Evolutionary conservation across 2,888 invertebrate genomes (phyloP), one percentile per base, ranked within the genome.

Genomic region (Osmoderma eremita): DNA sequence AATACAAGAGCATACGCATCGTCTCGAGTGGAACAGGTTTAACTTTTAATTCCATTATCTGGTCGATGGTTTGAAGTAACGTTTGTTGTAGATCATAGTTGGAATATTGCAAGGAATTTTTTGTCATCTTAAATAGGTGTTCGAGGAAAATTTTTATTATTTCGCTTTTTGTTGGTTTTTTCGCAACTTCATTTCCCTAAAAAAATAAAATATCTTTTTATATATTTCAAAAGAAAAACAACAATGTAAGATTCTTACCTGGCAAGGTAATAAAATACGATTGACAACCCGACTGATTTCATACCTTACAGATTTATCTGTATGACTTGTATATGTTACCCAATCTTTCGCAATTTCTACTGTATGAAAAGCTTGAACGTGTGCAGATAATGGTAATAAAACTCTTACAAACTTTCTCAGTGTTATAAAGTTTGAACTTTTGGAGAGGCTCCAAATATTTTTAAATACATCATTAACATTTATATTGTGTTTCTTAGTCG

Each of bases 1-100:
- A 88, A 75, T 88, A 86, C 8, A 87, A 83, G 0, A 88, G 78
- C 10, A 88, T 80, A 74, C 87, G 86, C 15, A 86, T 82, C 1
- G 80, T 78, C 10, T 84, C 83, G 65, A 86, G 76, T 22, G 85
- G 73, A 0, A 85, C 80, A 75, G 81, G 80, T 70, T 82, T 78
- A 51, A 81, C 80, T 4, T 75, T 75, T 61, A 80, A 78, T 17
- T 81, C 69, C 0, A 85, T 86, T 72, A 88, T 83, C 69, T 85
- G 82, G 73, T 83, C 85, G 6, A 90, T 84, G 3, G 85, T 83
- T 67, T 81, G 78, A 15, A 90, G 76, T 38, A 87, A 80, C 1
- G 85, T 83, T 20, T 85, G 83, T 76, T 90, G 90, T 18, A 86
- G 73, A 6, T 80, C 79, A 65, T 83, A 82, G 75, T 89, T 84